Conservation (phyloP, 2,888 invertebrate species). For the Aethes cnicana region DNA sequence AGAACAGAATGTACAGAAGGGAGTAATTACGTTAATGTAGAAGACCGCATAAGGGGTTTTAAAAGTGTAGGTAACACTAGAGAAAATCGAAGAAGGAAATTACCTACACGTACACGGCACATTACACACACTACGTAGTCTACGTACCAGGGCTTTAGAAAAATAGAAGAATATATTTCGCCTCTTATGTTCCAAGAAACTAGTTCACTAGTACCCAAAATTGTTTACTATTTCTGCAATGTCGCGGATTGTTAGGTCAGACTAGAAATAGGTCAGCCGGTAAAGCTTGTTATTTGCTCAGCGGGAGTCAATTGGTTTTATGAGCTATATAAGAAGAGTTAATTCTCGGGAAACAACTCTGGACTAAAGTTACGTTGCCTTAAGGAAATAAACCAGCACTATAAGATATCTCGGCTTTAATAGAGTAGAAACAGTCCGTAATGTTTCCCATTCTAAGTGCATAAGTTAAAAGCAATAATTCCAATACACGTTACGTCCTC, state of each 20-base stretch:
- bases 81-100: no score
- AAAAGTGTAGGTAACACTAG: no score
- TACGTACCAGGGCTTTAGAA: no score
- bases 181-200: background rate
- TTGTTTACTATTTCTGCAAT: no score
- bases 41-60: no score
- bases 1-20: no score
- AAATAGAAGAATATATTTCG: no score
- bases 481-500: conserved; percentile 1
- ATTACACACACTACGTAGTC: no score
- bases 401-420: background rate
- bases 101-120: no score
- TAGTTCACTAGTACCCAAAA: no score
- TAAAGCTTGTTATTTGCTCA: background rate
- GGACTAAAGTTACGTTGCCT: background rate
- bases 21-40: no score
- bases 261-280: conserved; percentile 8
- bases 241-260: conserved; percentile 9
- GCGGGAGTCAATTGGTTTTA: background rate
- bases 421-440: background rate
- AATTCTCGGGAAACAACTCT: background rate
- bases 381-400: background rate
- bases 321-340: background rate
- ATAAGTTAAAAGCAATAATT: conserved; percentile 13
- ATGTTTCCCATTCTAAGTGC: background rate